A percentile compares a stretch with the other conserved stretches of the same genome.
Evolutionary conservation across 2,888 invertebrate genomes (phyloP).

Genomic region (Patella caerulea): DNA sequence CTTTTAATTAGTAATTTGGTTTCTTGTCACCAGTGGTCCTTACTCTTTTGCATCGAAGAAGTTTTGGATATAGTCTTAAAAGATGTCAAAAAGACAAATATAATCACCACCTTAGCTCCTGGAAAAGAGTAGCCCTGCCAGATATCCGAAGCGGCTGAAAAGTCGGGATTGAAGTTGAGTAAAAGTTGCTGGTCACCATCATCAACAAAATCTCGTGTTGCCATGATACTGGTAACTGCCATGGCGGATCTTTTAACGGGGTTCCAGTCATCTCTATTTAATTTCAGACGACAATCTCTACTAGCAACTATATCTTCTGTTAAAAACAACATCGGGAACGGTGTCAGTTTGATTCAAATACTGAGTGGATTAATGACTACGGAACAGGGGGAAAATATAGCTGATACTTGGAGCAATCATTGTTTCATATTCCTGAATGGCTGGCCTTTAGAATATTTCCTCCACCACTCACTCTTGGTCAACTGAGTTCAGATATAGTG

Average conservation of each 20-base stretch:
- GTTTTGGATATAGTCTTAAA: no score
- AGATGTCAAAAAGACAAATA: no score
- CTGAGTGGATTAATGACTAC: no score
- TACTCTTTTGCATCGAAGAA: no score
- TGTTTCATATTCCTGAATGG: no score
- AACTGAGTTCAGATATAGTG: no score
- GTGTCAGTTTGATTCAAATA: not conserved
- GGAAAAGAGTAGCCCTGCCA: slow-evolving; percentile 15
- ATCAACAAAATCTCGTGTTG: slow-evolving; percentile 25
- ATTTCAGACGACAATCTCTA: slow-evolving; percentile 18
- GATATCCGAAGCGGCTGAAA: slow-evolving; percentile 12
- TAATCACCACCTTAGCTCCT: slow-evolving; percentile 8
- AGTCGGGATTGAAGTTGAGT: slow-evolving; percentile 19
- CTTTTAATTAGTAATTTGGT: not conserved
- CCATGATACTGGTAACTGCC: slow-evolving; percentile 22
- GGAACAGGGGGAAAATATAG: no score
- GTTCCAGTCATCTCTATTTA: slow-evolving; percentile 26
- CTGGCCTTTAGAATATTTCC: no score
- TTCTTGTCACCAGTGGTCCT: no score
- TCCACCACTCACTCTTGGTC: no score
- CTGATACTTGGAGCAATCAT: no score
- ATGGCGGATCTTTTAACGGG: slow-evolving; percentile 15
- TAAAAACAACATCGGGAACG: not conserved
- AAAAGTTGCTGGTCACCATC: slow-evolving; percentile 27
- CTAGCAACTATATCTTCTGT: slow-evolving; percentile 26